Base-by-base conservation (phyloP, 2,113 vertebrate species). In the Rhadina sibilatrix region DNA sequence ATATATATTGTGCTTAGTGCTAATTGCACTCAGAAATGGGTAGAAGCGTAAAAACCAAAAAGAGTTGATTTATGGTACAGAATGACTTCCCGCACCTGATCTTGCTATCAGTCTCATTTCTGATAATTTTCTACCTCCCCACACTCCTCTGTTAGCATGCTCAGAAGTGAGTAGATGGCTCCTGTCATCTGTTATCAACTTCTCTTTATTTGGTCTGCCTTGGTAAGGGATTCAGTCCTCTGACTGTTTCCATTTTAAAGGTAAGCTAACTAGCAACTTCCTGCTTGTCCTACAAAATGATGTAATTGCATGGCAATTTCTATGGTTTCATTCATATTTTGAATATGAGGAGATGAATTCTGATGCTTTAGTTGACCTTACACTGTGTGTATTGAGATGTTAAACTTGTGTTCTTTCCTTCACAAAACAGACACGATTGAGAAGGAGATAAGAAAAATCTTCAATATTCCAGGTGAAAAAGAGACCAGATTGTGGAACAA, bases 401-500 rank as follows among this genome's bases (percentile, higher is more conserved):
- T 95, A 30, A 95, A 77, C 40, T 86, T 95, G 19, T 35, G 5
- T 95, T 92, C 64, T 98, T 77, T 97, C 33, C 30, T 37, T 93
- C 95, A 90, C 83, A 91, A 97, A 97, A 93, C 94, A 99, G 99
- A 99, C 94, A 98, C 98, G 94, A 99, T 99, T 88, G 99, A 99
- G 97, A 99, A 99, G 91, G 99, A 99, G 96, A 99, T 99, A 99
- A 98, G 99, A 96, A 99, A 99, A 97, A 98, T 99, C 92, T 99
- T 99, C 98, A 99, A 93, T 98, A 99, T 99, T 98, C 98, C 99
- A 42, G 98, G 99, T 88, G 99, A 99, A 97, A 99, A 99, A 97
- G 99, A 99, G 97, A 99, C 99, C 95, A 98, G 99, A 96, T 97
- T 99, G 97, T 99, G 99, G 99, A 99, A 99, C 97, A 99, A 99